Conservation (phyloP, 2,113 vertebrate species). For the Vulpes ferrilata region DNA sequence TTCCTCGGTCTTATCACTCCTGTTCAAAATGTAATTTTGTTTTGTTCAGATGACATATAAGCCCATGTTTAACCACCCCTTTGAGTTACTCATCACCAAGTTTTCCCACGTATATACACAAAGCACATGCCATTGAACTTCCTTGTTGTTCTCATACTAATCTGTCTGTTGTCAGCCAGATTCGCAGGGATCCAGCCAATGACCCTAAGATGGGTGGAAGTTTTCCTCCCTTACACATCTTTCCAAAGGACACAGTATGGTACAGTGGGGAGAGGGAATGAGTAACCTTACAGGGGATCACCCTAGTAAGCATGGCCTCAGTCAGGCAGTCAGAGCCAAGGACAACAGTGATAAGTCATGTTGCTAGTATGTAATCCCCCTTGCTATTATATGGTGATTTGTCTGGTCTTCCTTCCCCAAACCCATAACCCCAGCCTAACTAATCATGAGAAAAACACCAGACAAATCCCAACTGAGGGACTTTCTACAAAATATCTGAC, state of each 20-base stretch:
- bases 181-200: neutral
- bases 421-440: too few relatives aligned
- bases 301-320: neutral
- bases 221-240: neutral
- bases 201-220: neutral
- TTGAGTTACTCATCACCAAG: neutral
- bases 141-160: neutral
- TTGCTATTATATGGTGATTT: neutral
- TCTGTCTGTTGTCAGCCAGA: neutral
- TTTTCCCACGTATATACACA: neutral
- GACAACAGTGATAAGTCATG: fast-evolving
- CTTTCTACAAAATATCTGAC: neutral
- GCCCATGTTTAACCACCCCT: neutral
- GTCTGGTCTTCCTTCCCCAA: neutral
- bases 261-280: neutral
- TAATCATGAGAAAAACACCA: neutral
- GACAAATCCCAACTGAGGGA: neutral
- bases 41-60: neutral
- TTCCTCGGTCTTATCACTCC: neutral
- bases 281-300: neutral
- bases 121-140: neutral
- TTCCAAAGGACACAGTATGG: neutral
- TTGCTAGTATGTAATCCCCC: too few relatives aligned
- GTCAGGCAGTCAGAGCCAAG: neutral
- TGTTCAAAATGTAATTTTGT: neutral